Evolutionary conservation across 2,888 invertebrate species (phyloP).

Genomic region (Cerastis leucographa): DNA sequence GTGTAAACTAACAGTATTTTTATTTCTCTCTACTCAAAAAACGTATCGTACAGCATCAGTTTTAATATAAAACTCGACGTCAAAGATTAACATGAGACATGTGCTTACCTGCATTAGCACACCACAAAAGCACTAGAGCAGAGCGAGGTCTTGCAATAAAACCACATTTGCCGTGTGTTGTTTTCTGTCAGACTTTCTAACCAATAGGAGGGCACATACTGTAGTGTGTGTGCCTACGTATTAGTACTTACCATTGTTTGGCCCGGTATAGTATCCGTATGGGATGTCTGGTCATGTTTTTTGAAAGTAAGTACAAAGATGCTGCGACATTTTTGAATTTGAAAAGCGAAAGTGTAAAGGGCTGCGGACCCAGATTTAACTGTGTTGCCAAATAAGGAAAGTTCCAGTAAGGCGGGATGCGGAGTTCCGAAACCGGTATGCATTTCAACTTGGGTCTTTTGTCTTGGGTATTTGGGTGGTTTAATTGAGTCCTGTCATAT

Average conservation of each 20-base stretch:
- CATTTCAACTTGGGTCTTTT: conserved; percentile 21
- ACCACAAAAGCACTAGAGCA: conserved; percentile 82
- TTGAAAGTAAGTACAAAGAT: conserved; percentile 49
- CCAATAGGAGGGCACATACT: conserved; percentile 70
- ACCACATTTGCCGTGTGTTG: conserved; percentile 77
- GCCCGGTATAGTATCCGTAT: conserved; percentile 56
- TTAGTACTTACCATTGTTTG: conserved; percentile 78
- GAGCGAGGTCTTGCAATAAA: conserved; percentile 80
- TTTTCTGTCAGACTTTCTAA: conserved; percentile 77
- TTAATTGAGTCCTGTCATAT: not conserved
- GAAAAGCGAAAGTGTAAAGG: conserved; percentile 61
- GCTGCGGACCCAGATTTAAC: conserved; percentile 37
- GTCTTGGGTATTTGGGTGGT: conserved; percentile 4
- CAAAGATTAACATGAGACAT: conserved; percentile 66
- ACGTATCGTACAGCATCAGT: conserved; percentile 40
- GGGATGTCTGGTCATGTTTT: conserved; percentile 62
- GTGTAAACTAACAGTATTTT: not conserved
- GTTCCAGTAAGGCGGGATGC: conserved; percentile 18
- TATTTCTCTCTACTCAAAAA: conserved; percentile 29
- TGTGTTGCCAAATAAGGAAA: conserved; percentile 43
- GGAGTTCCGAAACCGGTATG: conserved; percentile 41
- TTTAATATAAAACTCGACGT: conserved; percentile 58
- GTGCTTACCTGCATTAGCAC: conserved; percentile 73
- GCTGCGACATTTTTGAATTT: conserved; percentile 52
- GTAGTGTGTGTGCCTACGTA: conserved; percentile 72